Evolutionary conservation across 2,113 vertebrate genomes (phyloP), one percentile per base, ranked within the genome.

Genomic region (Excalfactoria chinensis): DNA sequence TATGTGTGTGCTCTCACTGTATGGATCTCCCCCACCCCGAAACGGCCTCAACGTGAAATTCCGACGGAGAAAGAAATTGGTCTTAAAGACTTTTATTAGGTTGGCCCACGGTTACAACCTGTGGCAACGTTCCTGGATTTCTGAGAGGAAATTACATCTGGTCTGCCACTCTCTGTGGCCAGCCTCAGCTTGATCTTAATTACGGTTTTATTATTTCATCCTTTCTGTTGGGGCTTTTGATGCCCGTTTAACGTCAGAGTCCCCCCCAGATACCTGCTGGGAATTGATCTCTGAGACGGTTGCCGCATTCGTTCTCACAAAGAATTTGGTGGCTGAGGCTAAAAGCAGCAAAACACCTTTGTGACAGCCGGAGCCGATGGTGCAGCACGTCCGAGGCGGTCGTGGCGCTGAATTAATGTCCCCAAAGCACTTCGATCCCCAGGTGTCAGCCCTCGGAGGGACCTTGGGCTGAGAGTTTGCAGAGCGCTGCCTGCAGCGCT

Each of bases 51-150:
- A 0, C 58, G 71, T 79, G 71, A 73, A 82, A 91, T 92, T 95
- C 95, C 68, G 63, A 0, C 0, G 78, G 68, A 96, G 55, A 25
- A 88, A 89, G 88, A 79, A 91, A 95, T 88, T 70, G 82, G 44
- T 66, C 89, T 91, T 83, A 83, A 94, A 91, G 95, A 87, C 82
- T 88, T 94, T 96, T 87, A 93, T 93, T 84, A 92, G 74, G 18
- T 82, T 82, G 90, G 77, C 63, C 90, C 44, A 84, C 87, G 93
- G 86, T 94, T 90, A 62, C 90, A 96, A 94, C 88, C 90, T 46
- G 84, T 90, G 90, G 81, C 94, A 92, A 68, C 13, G 51, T 84
- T 88, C 84, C 92, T 90, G 91, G 86, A 71, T 95, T 87, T 94
- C 19, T 72, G 60, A 89, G 82, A 88, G 71, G 62, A 83, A 80